phyloP scores from a whole-genome alignment of 30 jellyfish, hydroid and myxozoan genomes.

The Phacellophora camtschatica region DNA sequence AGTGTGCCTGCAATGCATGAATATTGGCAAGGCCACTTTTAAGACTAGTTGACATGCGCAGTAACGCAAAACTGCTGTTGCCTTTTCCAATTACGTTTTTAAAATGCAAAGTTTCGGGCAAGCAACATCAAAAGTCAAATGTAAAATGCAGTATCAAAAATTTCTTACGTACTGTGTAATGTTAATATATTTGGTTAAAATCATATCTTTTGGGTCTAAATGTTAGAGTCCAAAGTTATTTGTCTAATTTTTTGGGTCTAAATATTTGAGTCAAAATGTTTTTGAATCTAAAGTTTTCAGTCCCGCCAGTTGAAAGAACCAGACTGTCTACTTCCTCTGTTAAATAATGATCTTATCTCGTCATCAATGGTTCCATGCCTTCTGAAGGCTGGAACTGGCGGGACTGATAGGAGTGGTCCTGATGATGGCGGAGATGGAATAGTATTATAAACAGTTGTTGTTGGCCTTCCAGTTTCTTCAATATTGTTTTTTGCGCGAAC shows the following conservation, averaged over 20 bases:
- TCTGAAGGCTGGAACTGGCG: not conserved
- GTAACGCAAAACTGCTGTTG: no score
- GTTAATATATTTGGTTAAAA: no score
- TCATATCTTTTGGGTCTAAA: no score
- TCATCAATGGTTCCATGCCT: not conserved
- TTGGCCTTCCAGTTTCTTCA: not conserved
- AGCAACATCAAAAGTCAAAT: no score
- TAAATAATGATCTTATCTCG: not conserved
- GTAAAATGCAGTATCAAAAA: no score
- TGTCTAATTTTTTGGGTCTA: not conserved
- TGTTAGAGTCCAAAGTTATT: no score
- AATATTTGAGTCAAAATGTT: not conserved
- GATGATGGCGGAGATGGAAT: not conserved
- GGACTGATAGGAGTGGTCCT: not conserved
- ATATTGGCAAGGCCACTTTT: no score
- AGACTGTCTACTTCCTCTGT: not conserved
- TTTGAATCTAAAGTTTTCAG: not conserved
- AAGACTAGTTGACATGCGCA: no score
- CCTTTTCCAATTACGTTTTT: no score
- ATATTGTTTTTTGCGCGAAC: not conserved
- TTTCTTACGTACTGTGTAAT: no score
- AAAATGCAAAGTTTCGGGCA: no score
- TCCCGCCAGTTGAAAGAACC: not conserved
- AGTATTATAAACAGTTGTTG: not conserved
- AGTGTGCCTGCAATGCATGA: no score